Base-by-base conservation (phyloP, 2,797 vertebrate genomes). In the Argya squamiceps region DNA sequence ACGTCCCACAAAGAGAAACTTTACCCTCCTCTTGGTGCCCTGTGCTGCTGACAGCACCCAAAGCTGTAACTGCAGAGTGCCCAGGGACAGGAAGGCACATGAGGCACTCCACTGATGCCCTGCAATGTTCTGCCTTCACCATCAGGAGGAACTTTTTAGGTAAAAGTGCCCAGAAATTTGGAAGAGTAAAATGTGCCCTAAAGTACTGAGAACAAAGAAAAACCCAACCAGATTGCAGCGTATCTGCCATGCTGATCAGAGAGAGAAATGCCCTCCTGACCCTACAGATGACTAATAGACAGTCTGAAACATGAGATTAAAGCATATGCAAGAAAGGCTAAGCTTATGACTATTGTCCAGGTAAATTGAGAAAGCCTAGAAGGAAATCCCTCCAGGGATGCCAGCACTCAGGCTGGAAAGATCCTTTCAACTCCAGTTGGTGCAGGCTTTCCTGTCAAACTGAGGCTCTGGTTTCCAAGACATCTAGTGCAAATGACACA, bases 361-460 rank as follows among this genome's bases (percentile, higher is more conserved):
- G 70, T 91, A 88, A 95, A 76, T n/a, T 36, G 47, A 93, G 83
- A 93, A 94, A 71, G 53, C 39, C 58, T 39, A 63, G 49, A 90
- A 93, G 87, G 69, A 95, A 95, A 87, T 81, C 43, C 80, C 58
- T 79, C 43, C n/a, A 71, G 78, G 74, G 67, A 89, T 87, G 56
- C 74, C 86, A 89, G 52, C 56, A 55, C 29, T 81, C 29, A 49
- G 32, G 19, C 52, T 89, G 77, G 77, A 86, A 90, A 73, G 63
- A 84, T 69, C 47, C 52, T 86, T 92, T 86, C 34, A 69, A 47
- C 12, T 87, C 29, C 71, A 78, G 60, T 71, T 74, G 64, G 74
- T 79, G 53, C 36, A 85, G 64, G n/a, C 27, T 92, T 76, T 44
- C 56, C 67, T 88, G 58, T 27, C 67, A 56, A 81, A 43, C 44